phyloP scores from a whole-genome alignment of 2,113 vertebrate species.

The Plectropomus leopardus region DNA sequence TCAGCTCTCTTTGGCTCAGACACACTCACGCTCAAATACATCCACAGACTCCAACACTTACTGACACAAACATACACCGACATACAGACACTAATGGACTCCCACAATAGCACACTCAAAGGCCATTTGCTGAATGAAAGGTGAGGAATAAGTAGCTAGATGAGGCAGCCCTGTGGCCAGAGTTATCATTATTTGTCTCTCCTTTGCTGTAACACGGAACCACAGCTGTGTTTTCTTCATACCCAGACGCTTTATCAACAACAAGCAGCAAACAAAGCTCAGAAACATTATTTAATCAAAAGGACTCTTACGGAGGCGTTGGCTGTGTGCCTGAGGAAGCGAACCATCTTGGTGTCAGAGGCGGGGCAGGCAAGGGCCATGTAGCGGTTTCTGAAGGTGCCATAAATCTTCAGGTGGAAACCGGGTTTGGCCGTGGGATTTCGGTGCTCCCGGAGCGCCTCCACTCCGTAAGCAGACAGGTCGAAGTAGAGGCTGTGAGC shows the following conservation, averaged over 20 bases:
- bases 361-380: conserved; percentile 85
- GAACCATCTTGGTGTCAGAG: conserved; percentile 85
- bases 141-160: conserved; percentile 26
- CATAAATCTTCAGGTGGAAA: conserved; percentile 89
- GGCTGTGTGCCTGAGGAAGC: conserved; percentile 85
- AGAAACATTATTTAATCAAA: neutral
- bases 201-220: conserved; percentile 9
- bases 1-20: conserved; percentile 11
- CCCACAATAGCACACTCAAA: conserved; percentile 26
- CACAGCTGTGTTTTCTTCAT: conserved; percentile 4
- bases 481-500: conserved; percentile 87
- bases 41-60: conserved; percentile 1
- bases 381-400: conserved; percentile 86
- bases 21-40: conserved; percentile 2
- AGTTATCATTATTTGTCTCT: conserved; percentile 11
- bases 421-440: conserved; percentile 73
- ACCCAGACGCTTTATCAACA: neutral
- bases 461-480: conserved; percentile 87
- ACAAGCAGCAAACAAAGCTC: neutral
- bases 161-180: neutral
- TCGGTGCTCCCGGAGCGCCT: conserved; percentile 79
- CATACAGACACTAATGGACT: conserved; percentile 29
- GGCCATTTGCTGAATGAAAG: conserved; percentile 46
- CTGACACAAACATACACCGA: conserved; percentile 16
- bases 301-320: conserved; percentile 83